phyloP scores from a whole-genome alignment of 92 coral and sea anemone species.

The Phymanthus crucifer region DNA sequence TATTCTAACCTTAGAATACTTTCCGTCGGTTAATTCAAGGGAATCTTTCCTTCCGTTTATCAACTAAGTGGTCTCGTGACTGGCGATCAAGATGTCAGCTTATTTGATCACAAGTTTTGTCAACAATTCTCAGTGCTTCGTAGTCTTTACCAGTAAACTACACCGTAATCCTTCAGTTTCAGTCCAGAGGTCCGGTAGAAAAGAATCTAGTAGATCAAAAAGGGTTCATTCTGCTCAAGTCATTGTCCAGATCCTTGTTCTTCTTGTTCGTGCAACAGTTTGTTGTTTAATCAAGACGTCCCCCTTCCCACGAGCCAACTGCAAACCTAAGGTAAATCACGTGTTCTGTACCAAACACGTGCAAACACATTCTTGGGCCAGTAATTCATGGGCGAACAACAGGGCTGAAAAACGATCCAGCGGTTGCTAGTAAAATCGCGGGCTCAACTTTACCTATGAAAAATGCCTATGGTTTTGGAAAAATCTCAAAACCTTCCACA shows the following conservation, averaged over 20 bases:
- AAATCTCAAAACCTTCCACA: no score
- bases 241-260: not conserved
- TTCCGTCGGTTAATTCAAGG: not conserved
- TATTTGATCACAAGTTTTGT: no score
- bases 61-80: not conserved
- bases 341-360: constrained; percentile 22
- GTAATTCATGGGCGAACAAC: no score
- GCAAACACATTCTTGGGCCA: not conserved
- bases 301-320: constrained; percentile 31
- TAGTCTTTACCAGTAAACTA: not conserved
- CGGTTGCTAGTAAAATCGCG: no score
- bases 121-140: not conserved
- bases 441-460: no score
- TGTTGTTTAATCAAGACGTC: constrained; percentile 42
- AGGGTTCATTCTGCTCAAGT: not conserved
- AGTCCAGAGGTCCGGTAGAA: not conserved
- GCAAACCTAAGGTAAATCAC: not conserved
- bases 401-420: no score
- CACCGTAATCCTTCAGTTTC: not conserved
- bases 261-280: not conserved
- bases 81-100: not conserved
- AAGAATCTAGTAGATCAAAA: not conserved
- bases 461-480: no score
- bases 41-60: constrained; percentile 19
- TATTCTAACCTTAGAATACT: not conserved